Percentiles rank a stretch among this genome's conserved stretches.
Evolutionary conservation across 2,888 invertebrate species (phyloP).

Genomic region (Serripes groenlandicus): DNA sequence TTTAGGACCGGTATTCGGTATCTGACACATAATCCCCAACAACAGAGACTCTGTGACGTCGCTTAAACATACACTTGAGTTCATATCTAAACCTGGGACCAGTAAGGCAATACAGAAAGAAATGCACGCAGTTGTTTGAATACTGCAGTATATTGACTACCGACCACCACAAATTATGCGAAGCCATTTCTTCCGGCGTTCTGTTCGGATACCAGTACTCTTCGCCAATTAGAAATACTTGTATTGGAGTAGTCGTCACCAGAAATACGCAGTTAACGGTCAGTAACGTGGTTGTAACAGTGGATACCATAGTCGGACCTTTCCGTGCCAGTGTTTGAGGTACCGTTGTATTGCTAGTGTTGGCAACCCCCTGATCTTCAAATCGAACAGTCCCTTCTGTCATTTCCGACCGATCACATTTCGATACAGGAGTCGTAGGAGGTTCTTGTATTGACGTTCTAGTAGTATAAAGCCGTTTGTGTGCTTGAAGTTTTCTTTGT

Average conservation of each 20-base stretch:
- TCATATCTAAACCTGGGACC: constrained; percentile 76
- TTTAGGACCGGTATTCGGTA: not conserved
- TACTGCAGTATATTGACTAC: constrained; percentile 80
- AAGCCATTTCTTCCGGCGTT: constrained; percentile 61
- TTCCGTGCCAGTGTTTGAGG: not conserved
- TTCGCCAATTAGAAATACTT: constrained; percentile 76
- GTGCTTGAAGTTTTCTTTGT: constrained; percentile 40
- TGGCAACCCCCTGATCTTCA: not conserved
- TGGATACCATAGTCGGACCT: constrained; percentile 50
- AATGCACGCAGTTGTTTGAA: constrained; percentile 77
- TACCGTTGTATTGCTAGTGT: not conserved
- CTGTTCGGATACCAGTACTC: constrained; percentile 65
- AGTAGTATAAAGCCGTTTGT: not conserved
- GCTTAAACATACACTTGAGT: constrained; percentile 60
- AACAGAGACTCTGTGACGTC: constrained; percentile 34
- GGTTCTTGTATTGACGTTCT: not conserved
- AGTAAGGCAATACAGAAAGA: constrained; percentile 80
- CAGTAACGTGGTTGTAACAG: constrained; percentile 74
- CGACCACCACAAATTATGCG: constrained; percentile 73
- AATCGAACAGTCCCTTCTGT: not conserved
- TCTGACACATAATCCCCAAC: not conserved
- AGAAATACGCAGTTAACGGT: constrained; percentile 76
- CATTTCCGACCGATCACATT: not conserved
- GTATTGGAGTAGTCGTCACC: constrained; percentile 76
- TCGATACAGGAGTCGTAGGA: no score